These are phyloP conservation scores for Tenebrio molitor DNA, from an alignment of 1,140 invertebrate genomes.

Conservation along the genomic window DNA sequence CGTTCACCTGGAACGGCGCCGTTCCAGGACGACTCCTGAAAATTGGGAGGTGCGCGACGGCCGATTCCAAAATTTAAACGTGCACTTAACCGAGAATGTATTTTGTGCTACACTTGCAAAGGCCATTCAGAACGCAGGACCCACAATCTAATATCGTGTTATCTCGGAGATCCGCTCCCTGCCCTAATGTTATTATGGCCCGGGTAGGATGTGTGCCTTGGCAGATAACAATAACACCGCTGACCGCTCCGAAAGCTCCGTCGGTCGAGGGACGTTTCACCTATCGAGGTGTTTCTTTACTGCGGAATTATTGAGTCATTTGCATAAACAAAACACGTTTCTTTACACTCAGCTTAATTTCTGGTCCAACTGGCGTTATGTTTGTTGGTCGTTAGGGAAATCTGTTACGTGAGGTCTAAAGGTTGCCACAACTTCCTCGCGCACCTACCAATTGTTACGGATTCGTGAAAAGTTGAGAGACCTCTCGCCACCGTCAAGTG, in stretches of 20 bases:
- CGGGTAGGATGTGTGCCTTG: slow-evolving; percentile 40
- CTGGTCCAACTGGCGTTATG: slow-evolving; percentile 1
- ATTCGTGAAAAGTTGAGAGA: too few species aligned
- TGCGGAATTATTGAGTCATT: slow-evolving; percentile 13
- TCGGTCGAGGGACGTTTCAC: background rate
- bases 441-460: too few species aligned
- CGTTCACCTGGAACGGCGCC: too few species aligned
- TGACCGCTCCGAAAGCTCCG: slow-evolving; percentile 9
- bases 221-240: slow-evolving; percentile 33
- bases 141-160: slow-evolving; percentile 42
- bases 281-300: slow-evolving; percentile 8
- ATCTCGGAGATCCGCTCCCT: slow-evolving; percentile 42
- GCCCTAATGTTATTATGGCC: slow-evolving; percentile 43
- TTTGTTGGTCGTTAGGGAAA: slow-evolving; percentile 42
- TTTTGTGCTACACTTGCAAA: slow-evolving; percentile 37
- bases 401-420: slow-evolving; percentile 43
- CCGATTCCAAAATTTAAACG: slow-evolving; percentile 12
- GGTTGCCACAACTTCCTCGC: background rate
- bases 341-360: slow-evolving; percentile 9
- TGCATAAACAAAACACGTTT: slow-evolving; percentile 20
- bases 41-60: background rate
- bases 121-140: slow-evolving; percentile 37
- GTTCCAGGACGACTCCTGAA: too few species aligned
- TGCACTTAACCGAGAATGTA: slow-evolving; percentile 26
- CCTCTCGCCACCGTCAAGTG: too few species aligned